phyloP scores from a whole-genome alignment of 2,797 vertebrate species.

The Xiphorhynchus erythropygius region DNA sequence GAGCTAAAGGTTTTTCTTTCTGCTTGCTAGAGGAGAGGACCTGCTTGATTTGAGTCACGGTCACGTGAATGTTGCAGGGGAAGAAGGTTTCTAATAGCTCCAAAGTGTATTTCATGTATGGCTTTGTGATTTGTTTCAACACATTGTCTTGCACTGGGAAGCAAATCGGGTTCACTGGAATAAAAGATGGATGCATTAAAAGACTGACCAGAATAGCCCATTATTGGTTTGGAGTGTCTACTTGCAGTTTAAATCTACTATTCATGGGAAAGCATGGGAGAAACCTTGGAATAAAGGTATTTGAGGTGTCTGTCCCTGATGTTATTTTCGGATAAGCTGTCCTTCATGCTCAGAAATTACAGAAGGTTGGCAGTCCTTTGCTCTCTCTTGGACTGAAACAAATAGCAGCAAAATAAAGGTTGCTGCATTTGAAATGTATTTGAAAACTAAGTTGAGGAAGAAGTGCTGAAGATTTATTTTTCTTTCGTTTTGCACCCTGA shows the following conservation, averaged over 20 bases:
- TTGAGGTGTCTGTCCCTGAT: constrained; percentile 68
- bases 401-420: not conserved
- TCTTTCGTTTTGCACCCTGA: not conserved
- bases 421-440: constrained; percentile 51
- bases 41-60: not conserved
- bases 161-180: not conserved
- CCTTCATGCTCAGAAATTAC: constrained; percentile 65
- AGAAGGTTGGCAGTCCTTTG: constrained; percentile 60
- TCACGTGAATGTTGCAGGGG: not conserved
- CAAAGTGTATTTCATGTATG: not conserved
- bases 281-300: constrained; percentile 74
- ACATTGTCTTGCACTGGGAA: not conserved
- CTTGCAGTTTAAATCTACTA: constrained; percentile 60
- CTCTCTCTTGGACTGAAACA: constrained; percentile 51
- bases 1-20: not conserved
- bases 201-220: not conserved
- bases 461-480: not conserved
- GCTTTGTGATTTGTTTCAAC: not conserved
- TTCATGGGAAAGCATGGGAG: constrained; percentile 59
- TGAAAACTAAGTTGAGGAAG: constrained; percentile 60
- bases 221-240: constrained; percentile 11
- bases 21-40: not conserved
- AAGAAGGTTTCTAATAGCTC: not conserved
- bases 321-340: constrained; percentile 76
- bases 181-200: not conserved